Base-by-base conservation (phyloP, 2,797 vertebrate genomes). In the Apogon talboti region DNA sequence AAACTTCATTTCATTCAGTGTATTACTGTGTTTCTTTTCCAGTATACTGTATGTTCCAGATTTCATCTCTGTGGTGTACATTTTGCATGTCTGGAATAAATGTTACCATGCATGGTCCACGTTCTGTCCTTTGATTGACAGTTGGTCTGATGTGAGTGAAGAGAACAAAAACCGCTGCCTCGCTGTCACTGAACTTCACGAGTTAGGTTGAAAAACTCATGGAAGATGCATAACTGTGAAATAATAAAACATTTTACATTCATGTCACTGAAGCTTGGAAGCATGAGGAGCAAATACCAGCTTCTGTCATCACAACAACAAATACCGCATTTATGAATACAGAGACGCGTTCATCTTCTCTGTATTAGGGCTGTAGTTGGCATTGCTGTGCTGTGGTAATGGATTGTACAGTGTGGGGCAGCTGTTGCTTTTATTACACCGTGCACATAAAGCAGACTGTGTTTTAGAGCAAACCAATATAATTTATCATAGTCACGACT, bases 1-100 rank as follows among this genome's bases (percentile, higher is more conserved):
- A 15, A 62, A 66, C 28, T 56, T 76, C 8, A 76, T 59, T 55
- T 64, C 44, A 73, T 64, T 64, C 71, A 19, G 6, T 63, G 60
- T 74, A 74, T 61, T 30, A 21, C 47, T 68, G 37, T 45, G 10
- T 83, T 83, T 68, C 37, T 73, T 82, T 77, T 63, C 59, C 62
- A 67, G 53, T 78, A 44, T 61, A 60, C 45, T 80, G 68, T 89
- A 75, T 78, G 75, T 84, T 56, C 62, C 67, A 51, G 78, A 86
- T 89, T 83, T 81, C 76, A 85, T 83, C 73, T 87, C 66, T 89
- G 86, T 87, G 84, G 72, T 92, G 91, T 92, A 91, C 81, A 75
- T 84, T 88, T 82, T 90, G 93, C 94, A 95, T 93, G 93, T 89
- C 79, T 89, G 88, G 81, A 95, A 95, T 94, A 95, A 94, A 94